Evolutionary conservation across 2,113 vertebrate genomes (phyloP).

Genomic region (Pristiophorus japonicus): DNA sequence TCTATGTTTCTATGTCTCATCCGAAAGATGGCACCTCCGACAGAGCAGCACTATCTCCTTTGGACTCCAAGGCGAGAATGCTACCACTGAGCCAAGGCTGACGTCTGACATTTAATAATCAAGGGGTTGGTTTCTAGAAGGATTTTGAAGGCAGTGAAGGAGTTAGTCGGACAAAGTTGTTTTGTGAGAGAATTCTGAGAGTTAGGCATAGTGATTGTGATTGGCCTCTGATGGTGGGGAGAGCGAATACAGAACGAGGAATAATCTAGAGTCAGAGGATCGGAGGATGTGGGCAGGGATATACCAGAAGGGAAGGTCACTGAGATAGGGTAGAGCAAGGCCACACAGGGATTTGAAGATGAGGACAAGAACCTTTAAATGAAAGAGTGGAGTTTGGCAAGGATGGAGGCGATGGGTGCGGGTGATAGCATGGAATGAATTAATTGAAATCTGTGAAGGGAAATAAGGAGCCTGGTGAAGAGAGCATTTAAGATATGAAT

Average conservation of each 20-base stretch:
- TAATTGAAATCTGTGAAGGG: not conserved
- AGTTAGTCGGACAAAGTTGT: not conserved
- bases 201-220: not conserved
- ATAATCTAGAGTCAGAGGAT: not conserved
- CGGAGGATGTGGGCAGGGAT: not conserved
- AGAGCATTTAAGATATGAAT: not conserved
- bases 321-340: not conserved
- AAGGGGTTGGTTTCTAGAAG: not conserved
- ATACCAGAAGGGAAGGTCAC: not conserved
- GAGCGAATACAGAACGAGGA: not conserved
- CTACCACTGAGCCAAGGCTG: not conserved
- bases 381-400: not conserved
- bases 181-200: not conserved
- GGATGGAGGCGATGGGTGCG: not conserved
- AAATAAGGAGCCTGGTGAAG: not conserved
- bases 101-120: not conserved
- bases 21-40: not conserved
- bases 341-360: not conserved
- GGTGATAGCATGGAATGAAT: not conserved
- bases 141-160: not conserved
- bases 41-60: not conserved
- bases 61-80: not conserved
- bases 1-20: no score
- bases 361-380: not conserved
- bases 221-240: not conserved